Evolutionary conservation across 2,113 vertebrate species (phyloP), one percentile per base, ranked within the genome.

Genomic region (Bostrychus sinensis): DNA sequence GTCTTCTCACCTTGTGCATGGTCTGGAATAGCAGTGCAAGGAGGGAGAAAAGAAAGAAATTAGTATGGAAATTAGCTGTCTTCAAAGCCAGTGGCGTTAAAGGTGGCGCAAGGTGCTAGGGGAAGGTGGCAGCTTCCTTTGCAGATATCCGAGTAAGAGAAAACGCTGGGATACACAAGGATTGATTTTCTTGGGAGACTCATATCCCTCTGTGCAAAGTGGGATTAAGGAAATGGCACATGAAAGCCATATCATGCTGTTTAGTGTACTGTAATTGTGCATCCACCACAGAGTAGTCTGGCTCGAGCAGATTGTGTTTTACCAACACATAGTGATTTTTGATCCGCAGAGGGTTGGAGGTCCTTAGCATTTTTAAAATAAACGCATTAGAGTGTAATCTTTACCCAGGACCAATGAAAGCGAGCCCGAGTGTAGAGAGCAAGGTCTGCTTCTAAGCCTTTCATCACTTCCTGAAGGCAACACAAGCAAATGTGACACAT

Each of bases 1-100:
- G 86, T 89, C 84, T 83, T 74, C 82, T 65, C 42, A 56, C 82
- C 85, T 85, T 10, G 26, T 60, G 62, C 70, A 78, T 72, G 84
- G 81, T 75, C 86, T 71, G 82, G 83, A 91, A 86, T 88, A 80
- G 86, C 62, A 68, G 79, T 36, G 63, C 62, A 64, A 67, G 59
- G 69, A 60, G 66, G 79, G 48, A 72, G 77, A 86, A 87, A 89
- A 90, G 80, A 86, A 88, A 89, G 83, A 89, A 89, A 91, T 92
- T 84, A 91, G 86, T 88, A 92, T 92, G 91, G 89, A 92, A 91
- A 93, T 91, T 84, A 88, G 89, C 77, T 87, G 76, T 82, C 81
- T 91, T 87, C 71, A 86, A 90, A 84, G 85, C 88, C 80, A 69
- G 56, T 81, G 82, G 88, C 85, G 72, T 89, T 91, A 83, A 86